Evolutionary conservation across 2,797 vertebrate species (phyloP), one percentile per base, ranked within the genome.

Genomic region (Hydrocynus forskahlii): DNA sequence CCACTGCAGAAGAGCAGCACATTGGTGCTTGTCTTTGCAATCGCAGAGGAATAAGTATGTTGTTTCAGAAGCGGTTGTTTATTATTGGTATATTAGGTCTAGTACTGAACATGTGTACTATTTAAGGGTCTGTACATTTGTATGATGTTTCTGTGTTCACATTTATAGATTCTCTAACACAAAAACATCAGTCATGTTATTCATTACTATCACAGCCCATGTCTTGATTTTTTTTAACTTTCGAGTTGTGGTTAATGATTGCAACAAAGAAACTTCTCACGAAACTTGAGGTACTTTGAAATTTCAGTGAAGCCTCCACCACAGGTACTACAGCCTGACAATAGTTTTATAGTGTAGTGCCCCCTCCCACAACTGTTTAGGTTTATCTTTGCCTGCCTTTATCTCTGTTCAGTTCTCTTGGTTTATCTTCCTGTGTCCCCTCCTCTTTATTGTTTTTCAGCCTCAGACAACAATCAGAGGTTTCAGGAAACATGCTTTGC

Each of bases 401-500:
- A 48, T 79, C 19, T 29, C 9, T 73, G 17, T 52, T 52, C n/a
- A 63, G 7, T 81, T 69, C 67, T 79, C 12, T 40, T 81, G 63
- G 45, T 78, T 29, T 68, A 10, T 80, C 38, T 55, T 12, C 13
- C 66, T 84, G 5, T 78, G 45, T 68, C 40, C 43, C 69, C 38
- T 68, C 50, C 62, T 60, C 55, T 45, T 63, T 81, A 35, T 75
- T 80, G 85, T 84, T 89, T 88, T 85, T 52, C 88, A 99, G 98
- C 97, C 43, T 98, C 97, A 86, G 97, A 99, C 92, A 99, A 95
- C 92, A 99, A 96, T 90, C 98, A 99, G 94, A 94, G 98, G 48
- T 99, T 99, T 95, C 98, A 99, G 90, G 98, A 99, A 94, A 99
- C 97, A 35, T 99, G 97, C 93, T 99, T 99, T 84, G 97, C 97